Percentiles rank a stretch among this genome's conserved stretches.
Conservation (phyloP, 2,113 vertebrate species). For the Chloropsis cyanopogon region DNA sequence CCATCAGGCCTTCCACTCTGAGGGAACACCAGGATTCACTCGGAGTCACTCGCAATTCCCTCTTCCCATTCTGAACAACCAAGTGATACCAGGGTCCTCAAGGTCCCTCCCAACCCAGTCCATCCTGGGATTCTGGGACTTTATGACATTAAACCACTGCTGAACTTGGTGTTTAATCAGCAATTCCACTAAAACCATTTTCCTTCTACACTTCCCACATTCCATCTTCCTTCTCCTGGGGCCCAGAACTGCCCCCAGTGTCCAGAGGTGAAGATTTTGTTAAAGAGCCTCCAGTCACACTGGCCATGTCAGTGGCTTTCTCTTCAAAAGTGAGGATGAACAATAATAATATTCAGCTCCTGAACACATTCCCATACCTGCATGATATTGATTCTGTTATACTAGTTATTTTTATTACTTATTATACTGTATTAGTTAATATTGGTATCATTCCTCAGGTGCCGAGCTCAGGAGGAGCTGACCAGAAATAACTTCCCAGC, state of each 20-base stretch:
- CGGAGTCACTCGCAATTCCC: neutral
- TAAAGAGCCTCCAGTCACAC: neutral
- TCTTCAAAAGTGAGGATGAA: neutral
- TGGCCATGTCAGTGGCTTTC: accelerated
- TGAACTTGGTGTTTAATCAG: neutral
- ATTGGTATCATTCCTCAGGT: neutral
- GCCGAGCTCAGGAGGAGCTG: neutral
- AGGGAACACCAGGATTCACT: neutral
- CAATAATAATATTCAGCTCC: neutral
- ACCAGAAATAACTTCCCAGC: neutral
- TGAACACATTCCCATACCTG: too few relatives aligned
- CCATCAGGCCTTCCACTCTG: conserved; percentile 93
- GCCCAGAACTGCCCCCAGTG: neutral
- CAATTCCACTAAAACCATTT: neutral
- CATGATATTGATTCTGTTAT: accelerated
- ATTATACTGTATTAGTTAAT: neutral
- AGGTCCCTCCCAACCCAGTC: neutral
- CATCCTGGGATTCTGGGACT: neutral
- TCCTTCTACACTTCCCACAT: neutral
- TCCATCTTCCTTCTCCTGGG: neutral
- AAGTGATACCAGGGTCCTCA: too few relatives aligned
- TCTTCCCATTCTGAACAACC: neutral
- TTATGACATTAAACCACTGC: neutral
- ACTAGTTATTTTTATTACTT: neutral
- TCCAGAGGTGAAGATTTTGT: neutral